Evolutionary conservation across 2,888 invertebrate species (phyloP), one percentile per base, ranked within the genome.

Genomic region (Eupithecia subfuscata): DNA sequence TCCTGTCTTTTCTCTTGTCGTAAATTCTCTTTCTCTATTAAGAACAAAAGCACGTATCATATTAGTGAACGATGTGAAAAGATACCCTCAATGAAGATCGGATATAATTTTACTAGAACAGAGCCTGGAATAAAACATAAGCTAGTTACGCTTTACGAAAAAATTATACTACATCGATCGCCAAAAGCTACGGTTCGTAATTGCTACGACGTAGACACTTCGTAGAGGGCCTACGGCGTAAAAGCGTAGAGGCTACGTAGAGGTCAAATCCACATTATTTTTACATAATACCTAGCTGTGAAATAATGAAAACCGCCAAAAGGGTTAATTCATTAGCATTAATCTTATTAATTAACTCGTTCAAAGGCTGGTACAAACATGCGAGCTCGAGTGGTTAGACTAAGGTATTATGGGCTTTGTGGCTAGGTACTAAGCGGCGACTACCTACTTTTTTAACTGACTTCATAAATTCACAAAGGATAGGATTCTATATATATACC

Each of bases 301-400:
- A 25, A 68, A 73, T 56, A 16, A 63, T 48, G 34, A 69, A 48
- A 52, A 56, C 37, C 14, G 45, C 70, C 60, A 7, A 18, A 52
- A 30, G 40, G 52, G 37, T 67, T n/a, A 69, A 52, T 63, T 69
- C 18, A 71, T 71, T 69, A 72, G 18, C 63, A 69, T 75, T 69
- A 72, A 65, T 72, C 16, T 56, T 69, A 43, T 56, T 69, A 69
- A 75, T 70, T 22, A 72, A 72, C 73, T 30, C 34, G 69, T 75
- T 65, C 40, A 56, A 64, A 34, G 56, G 25, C 37, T 70, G 30
- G 40, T 68, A 68, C 14, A 43, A 68, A 68, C 67, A 43, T 56
- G 56, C 22, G 25, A 56, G 22, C 56, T 56, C 22, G 56, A 56
- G 56, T 45, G 14, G 45, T 56, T 56, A 22, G 9, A 22, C n/a